Evolutionary conservation across 2,888 invertebrate species (phyloP).

Genomic region (Sinohyriopsis cumingii): DNA sequence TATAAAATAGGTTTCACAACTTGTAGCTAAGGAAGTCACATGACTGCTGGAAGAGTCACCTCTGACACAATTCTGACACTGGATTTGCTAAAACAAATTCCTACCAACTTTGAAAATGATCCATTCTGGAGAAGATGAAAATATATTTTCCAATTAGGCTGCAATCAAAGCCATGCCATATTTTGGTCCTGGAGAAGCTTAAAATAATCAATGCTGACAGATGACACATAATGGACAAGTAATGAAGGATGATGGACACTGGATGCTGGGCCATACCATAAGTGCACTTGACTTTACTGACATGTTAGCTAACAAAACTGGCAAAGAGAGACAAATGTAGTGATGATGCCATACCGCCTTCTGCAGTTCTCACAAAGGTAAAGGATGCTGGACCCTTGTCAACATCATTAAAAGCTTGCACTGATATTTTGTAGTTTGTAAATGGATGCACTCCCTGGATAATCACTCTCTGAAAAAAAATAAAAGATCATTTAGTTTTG

Average conservation of each 20-base stretch:
- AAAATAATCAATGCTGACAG: background rate
- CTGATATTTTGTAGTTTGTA: conserved; percentile 83
- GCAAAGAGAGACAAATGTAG: background rate
- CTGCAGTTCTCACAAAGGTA: conserved; percentile 83
- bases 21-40: no score
- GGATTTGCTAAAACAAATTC: no score
- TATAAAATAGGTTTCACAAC: no score
- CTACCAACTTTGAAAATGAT: no score
- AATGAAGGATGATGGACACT: background rate
- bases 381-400: conserved; percentile 83
- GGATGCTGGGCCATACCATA: background rate
- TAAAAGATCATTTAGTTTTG: conserved; percentile 3
- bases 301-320: background rate
- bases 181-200: background rate
- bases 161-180: conserved; percentile 7
- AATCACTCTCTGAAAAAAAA: conserved; percentile 77
- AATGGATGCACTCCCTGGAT: conserved; percentile 81
- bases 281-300: background rate
- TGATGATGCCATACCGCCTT: conserved; percentile 80
- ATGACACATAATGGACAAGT: background rate
- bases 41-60: no score
- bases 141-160: no score
- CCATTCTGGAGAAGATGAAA: no score
- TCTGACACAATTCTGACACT: no score
- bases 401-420: conserved; percentile 84